These are phyloP conservation scores for Staurois parvus DNA, from an alignment of 2,797 vertebrate genomes.

Conservation along the genomic window DNA sequence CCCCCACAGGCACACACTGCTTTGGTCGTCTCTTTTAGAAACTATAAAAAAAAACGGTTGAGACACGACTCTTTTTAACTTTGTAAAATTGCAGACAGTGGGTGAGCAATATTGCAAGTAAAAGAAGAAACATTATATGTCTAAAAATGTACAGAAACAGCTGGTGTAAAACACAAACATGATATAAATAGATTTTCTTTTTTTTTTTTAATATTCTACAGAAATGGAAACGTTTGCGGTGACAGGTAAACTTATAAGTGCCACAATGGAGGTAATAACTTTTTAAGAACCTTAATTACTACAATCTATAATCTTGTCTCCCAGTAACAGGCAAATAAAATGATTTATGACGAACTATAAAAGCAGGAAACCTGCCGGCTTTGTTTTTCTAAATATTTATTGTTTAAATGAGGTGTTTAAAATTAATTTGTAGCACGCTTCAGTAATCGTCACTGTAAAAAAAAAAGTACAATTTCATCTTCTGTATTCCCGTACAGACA, in stretches of 20 bases:
- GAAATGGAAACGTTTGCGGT: slow-evolving; percentile 6
- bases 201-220: not conserved
- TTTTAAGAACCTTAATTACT: slow-evolving; percentile 8
- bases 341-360: slow-evolving; percentile 3
- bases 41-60: too few species aligned
- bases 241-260: slow-evolving; percentile 6
- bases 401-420: slow-evolving; percentile 5
- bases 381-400: slow-evolving; percentile 8
- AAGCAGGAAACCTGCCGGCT: slow-evolving; percentile 5
- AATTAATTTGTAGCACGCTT: slow-evolving; percentile 2
- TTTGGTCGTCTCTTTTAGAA: too few species aligned
- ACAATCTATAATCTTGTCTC: slow-evolving; percentile 7
- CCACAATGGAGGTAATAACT: slow-evolving; percentile 6
- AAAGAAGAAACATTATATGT: too few species aligned
- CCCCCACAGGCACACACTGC: too few species aligned
- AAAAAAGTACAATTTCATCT: not conserved
- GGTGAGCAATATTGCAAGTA: too few species aligned
- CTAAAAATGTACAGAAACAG: too few species aligned
- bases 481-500: not conserved
- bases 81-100: too few species aligned
- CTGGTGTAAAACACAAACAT: too few species aligned
- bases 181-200: not conserved
- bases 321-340: slow-evolving; percentile 7
- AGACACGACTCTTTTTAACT: too few species aligned
- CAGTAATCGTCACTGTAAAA: slow-evolving; percentile 4